A percentile compares a stretch with the other conserved stretches of the same genome.
These are phyloP conservation scores for Pteropus alecto DNA, from an alignment of 2,113 vertebrate species.

Conservation along the genomic window DNA sequence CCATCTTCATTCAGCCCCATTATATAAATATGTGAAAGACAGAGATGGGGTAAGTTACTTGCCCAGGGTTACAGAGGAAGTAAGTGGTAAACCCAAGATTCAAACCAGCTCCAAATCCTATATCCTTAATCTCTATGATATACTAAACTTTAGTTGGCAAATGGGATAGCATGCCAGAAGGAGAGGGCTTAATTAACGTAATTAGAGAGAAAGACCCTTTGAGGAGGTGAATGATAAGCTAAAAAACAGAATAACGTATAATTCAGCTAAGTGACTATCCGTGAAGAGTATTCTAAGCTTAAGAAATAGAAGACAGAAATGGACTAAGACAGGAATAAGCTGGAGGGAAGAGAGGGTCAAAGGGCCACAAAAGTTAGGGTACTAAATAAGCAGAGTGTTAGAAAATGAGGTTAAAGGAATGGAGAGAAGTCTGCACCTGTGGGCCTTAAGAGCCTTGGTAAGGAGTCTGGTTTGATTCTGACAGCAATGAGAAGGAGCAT, in stretches of 20 bases:
- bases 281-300: background rate
- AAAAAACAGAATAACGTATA: background rate
- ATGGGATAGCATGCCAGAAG: background rate
- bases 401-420: background rate
- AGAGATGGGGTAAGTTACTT: background rate
- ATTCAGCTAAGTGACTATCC: background rate
- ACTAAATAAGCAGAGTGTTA: background rate
- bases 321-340: background rate
- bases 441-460: background rate
- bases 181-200: background rate
- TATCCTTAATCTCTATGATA: background rate
- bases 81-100: background rate
- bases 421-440: background rate
- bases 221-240: background rate
- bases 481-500: background rate
- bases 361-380: background rate
- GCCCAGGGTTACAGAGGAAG: background rate
- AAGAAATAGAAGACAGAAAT: background rate
- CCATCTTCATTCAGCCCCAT: background rate
- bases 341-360: background rate
- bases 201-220: background rate
- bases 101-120: background rate
- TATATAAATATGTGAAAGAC: background rate
- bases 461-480: background rate
- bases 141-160: background rate